Evolutionary conservation across 2,888 invertebrate genomes (phyloP), one percentile per base, ranked within the genome.

Genomic region (Noctua fimbriata): DNA sequence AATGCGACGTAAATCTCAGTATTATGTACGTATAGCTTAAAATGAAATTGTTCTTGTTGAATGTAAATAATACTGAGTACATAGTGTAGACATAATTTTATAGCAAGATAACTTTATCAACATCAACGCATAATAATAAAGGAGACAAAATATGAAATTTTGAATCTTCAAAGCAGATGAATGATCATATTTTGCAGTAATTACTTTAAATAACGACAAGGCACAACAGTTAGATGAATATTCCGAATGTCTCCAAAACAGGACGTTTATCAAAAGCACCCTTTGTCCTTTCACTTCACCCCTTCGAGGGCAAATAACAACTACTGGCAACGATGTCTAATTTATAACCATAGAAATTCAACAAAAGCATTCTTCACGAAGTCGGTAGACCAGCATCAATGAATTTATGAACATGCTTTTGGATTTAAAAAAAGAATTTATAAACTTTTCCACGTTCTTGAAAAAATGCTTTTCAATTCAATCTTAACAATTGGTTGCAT

Each of bases 401-500:
- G 41, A 66, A 79, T 86, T 86, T 83, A 78, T 73, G 71, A 78
- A 78, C 83, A 83, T 83, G 14, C 44, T 70, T 60, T 49, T 44
- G 32, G 47, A 73, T 78, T 86, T n/a, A 82, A 83, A 86, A 36
- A 73, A 75, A 71, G 76, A 72, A 65, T 81, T 69, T 78, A 74
- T 63, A 70, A 76, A 80, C 83, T 84, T 83, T 82, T 77, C 75
- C 75, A 78, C 71, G 55, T 65, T 83, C 76, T 84, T 72, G 36
- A 79, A 84, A 86, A 77, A 76, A 83, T 82, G 74, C 84, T 82
- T 72, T 82, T 75, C 79, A 84, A 87, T 89, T 91, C 44, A 67
- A 67, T 44, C 82, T 89, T 90, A 88, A 92, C 90, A 92, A 92
- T 92, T 89, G 89, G 90, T 88, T 91, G 88, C 86, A 78, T 90